Evolutionary conservation across 2,797 vertebrate genomes (phyloP), one percentile per base, ranked within the genome.

Genomic region (Neostethus bicornis): DNA sequence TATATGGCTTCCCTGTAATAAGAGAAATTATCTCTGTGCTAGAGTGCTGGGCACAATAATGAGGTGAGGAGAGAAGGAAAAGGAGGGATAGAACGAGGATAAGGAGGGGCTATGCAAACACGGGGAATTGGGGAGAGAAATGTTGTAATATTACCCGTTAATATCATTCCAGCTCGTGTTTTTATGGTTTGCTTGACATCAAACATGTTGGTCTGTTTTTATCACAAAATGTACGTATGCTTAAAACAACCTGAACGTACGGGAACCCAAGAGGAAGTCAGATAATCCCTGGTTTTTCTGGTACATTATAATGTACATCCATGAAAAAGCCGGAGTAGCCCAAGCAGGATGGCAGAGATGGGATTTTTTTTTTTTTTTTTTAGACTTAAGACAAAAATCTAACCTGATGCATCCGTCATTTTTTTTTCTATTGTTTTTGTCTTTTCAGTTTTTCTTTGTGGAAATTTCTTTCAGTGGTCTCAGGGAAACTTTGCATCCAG

Each of bases 1-100:
- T 79, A 79, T 86, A 77, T 16, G 38, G 62, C 74, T 72, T 73
- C 50, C 23, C 35, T 76, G 73, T 80, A 85, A 85, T 89, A 83
- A 80, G 73, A 70, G 71, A 83, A 85, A 88, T 83, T 83, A 86
- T 76, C 68, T 77, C 61, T 46, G 66, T 56, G 49, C 42, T 66
- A 20, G 55, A 74, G 66, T 51, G 31, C 69, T 16, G 61, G 66
- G 52, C 53, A 53, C 61, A 70, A 67, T 86, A 80, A 80, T 61
- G 61, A 58, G 57, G 79, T 53, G 37, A 54, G 26, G 29, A 51
- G 34, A 42, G 14, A 28, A 47, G 24, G 42, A n/a, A 11, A n/a
- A 14, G 12, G 21, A 43, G 23, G 29, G 19, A n/a, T n/a, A n/a
- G n/a, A n/a, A n/a, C n/a, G n/a, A n/a, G n/a, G n/a, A n/a, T n/a